phyloP scores from a whole-genome alignment of 2,797 vertebrate genomes.

The Clamator glandarius region DNA sequence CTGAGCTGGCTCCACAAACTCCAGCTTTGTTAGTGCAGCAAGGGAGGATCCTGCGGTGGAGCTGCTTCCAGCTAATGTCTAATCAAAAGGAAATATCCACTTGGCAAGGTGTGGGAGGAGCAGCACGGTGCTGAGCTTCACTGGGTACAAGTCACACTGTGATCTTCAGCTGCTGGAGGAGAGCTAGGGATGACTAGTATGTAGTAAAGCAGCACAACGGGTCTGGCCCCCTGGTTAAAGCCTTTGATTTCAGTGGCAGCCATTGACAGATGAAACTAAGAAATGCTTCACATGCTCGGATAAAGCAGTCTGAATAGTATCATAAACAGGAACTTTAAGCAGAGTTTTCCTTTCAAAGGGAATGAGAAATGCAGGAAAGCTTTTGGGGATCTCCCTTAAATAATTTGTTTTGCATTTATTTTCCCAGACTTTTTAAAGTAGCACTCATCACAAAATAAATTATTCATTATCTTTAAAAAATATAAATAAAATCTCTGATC shows the following conservation, averaged over 20 bases:
- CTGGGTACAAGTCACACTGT: background rate
- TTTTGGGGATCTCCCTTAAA: background rate
- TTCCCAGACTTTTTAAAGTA: background rate
- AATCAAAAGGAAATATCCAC: background rate
- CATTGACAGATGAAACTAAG: background rate
- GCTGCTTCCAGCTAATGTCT: background rate
- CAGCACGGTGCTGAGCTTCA: fast-evolving
- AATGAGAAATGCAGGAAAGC: background rate
- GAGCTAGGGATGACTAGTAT: conserved; percentile 14
- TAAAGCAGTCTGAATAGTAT: background rate
- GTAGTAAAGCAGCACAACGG: background rate
- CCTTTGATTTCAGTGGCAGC: conserved; percentile 7
- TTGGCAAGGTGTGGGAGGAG: conserved; percentile 14
- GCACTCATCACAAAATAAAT: background rate
- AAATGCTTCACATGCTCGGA: background rate
- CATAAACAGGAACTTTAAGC: background rate
- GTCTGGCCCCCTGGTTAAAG: background rate
- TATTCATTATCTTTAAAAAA: background rate
- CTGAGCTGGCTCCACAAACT: fast-evolving
- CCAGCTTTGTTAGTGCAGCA: background rate
- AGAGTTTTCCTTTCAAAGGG: background rate
- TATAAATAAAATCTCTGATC: background rate
- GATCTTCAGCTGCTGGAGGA: conserved; percentile 17
- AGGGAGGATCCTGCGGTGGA: background rate
- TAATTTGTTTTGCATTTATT: background rate